Evolutionary conservation across 2,113 vertebrate species (phyloP).

Genomic region (Amphiprion percula): DNA sequence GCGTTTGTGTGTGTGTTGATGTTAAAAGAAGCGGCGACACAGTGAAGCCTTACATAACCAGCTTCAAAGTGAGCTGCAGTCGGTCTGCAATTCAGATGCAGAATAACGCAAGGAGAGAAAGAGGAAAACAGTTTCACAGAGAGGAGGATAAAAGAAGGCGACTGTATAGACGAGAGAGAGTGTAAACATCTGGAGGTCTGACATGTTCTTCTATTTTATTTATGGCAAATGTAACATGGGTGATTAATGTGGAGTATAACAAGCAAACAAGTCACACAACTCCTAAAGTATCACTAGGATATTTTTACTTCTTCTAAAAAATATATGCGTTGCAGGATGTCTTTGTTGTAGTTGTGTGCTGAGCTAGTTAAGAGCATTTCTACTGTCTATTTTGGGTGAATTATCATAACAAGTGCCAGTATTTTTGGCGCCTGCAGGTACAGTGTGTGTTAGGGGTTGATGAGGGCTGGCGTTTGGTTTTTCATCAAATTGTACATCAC

Average conservation of each 20-base stretch:
- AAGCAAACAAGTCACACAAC: too few species aligned
- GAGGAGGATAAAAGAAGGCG: constrained; percentile 15
- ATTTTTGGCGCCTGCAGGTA: constrained; percentile 30
- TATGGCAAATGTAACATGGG: not conserved
- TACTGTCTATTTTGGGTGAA: not conserved
- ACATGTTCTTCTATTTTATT: constrained; percentile 11
- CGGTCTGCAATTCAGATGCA: constrained; percentile 19
- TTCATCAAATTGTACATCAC: constrained; percentile 18
- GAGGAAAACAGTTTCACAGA: not conserved
- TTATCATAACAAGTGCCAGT: constrained; percentile 14
- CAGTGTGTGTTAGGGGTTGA: not conserved
- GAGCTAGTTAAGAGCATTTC: not conserved
- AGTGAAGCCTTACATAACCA: constrained; percentile 57
- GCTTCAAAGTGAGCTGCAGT: constrained; percentile 55
- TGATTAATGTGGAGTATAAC: not conserved
- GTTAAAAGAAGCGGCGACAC: constrained; percentile 35
- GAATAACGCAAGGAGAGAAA: constrained; percentile 21
- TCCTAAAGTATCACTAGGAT: too few species aligned
- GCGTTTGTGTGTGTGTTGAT: constrained; percentile 14
- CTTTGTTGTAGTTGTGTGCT: not conserved
- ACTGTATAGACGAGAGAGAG: not conserved
- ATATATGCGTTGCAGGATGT: not conserved
- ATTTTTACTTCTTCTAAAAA: too few species aligned
- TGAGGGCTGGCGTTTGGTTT: not conserved
- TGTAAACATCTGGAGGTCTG: constrained; percentile 26